Percentiles rank a stretch among this genome's conserved stretches.
These are phyloP conservation scores for Chironomus tentans DNA, from an alignment of 2,888 invertebrate species.

Conservation along the genomic window DNA sequence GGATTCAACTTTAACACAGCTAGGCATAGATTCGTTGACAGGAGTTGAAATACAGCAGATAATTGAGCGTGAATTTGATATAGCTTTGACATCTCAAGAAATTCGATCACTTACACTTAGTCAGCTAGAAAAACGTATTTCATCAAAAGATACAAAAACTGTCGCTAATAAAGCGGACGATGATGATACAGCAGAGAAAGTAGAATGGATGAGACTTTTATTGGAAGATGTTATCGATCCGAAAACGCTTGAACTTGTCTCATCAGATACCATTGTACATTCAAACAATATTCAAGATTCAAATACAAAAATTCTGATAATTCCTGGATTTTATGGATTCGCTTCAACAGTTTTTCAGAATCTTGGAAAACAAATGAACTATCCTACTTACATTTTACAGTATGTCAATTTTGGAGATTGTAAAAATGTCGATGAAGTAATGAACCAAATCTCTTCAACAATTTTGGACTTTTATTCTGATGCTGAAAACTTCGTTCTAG, in stretches of 20 bases:
- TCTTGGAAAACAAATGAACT: not conserved
- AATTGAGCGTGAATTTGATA: conserved; percentile 78
- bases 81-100: conserved; percentile 61
- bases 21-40: conserved; percentile 97
- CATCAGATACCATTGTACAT: not conserved
- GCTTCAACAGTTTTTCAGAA: not conserved
- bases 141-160: conserved; percentile 47
- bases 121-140: conserved; percentile 33
- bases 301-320: not conserved
- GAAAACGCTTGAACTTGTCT: conserved; percentile 49
- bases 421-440: not conserved
- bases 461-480: not conserved
- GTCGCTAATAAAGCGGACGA: not conserved
- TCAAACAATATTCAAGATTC: not conserved
- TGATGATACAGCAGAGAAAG: conserved; percentile 43
- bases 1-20: conserved; percentile 69
- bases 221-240: conserved; percentile 49
- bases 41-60: conserved; percentile 93
- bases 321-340: not conserved
- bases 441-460: conserved; percentile 63
- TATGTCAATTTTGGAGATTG: not conserved
- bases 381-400: not conserved
- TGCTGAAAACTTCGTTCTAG: not conserved
- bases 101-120: conserved; percentile 61
- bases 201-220: conserved; percentile 34